A percentile compares a stretch with the other conserved stretches of the same genome.
These are phyloP conservation scores for Kryphioiulus occultus DNA, from an alignment of 2,888 invertebrate genomes.

Conservation along the genomic window DNA sequence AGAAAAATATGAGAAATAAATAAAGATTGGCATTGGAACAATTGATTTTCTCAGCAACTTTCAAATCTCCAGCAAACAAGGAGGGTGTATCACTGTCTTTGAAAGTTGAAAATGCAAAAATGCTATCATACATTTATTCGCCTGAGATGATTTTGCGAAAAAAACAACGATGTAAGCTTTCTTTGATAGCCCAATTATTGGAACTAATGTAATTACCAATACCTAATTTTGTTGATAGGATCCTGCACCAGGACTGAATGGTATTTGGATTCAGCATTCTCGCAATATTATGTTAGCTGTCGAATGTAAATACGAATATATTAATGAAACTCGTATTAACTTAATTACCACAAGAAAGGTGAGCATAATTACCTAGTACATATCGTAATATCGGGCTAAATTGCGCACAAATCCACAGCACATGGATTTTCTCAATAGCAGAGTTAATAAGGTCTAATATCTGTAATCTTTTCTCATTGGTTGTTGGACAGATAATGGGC, in stretches of 20 bases:
- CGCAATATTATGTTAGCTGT: too few species aligned
- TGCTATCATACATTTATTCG: too few species aligned
- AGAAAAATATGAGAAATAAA: neutral
- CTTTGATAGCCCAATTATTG: too few species aligned
- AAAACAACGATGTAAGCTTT: too few species aligned
- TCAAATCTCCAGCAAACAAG: neutral
- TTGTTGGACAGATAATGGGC: neutral
- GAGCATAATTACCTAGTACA: neutral
- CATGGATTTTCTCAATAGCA: neutral
- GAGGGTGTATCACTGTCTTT: too few species aligned
- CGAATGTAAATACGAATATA: neutral
- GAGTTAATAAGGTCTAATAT: neutral
- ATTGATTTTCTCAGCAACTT: neutral
- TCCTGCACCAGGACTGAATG: neutral
- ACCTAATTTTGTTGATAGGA: neutral
- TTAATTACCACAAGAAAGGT: neutral
- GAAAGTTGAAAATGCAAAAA: too few species aligned
- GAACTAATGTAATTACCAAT: neutral
- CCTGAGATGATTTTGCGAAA: too few species aligned
- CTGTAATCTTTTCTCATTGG: neutral
- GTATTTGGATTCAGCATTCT: neutral
- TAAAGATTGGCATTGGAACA: neutral
- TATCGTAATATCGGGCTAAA: neutral
- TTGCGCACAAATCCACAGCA: neutral
- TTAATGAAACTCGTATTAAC: neutral